Evolutionary conservation across 2,113 vertebrate genomes (phyloP).

Genomic region (Orthonyx spaldingii): DNA sequence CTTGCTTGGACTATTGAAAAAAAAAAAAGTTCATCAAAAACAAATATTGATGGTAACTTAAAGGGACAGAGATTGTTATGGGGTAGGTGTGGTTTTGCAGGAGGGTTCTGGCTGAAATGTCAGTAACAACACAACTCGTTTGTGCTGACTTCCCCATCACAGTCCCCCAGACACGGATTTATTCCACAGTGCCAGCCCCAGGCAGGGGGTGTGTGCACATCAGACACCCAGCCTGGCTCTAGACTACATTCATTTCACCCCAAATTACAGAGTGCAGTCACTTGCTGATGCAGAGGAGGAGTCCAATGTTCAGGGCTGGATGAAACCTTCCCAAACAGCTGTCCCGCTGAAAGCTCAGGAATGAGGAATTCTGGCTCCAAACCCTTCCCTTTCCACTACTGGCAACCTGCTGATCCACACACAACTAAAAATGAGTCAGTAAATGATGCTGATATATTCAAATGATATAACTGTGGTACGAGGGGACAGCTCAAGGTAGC

Average conservation of each 20-base stretch:
- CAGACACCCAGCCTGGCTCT: neutral
- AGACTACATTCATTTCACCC: neutral
- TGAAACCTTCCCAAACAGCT: neutral
- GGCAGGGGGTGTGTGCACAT: neutral
- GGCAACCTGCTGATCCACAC: neutral
- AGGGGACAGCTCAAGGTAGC: neutral
- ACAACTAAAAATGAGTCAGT: neutral
- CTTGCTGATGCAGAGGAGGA: neutral
- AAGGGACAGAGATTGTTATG: neutral
- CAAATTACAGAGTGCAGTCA: neutral
- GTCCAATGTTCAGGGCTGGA: neutral
- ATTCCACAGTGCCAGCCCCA: neutral
- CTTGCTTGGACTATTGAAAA: neutral
- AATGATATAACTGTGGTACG: neutral
- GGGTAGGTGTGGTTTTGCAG: neutral
- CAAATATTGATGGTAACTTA: neutral
- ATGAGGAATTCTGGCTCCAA: neutral
- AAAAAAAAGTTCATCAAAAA: neutral
- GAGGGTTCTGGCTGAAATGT: neutral
- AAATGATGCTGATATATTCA: neutral
- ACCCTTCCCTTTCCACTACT: neutral
- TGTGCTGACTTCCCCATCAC: neutral
- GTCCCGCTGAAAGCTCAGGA: neutral
- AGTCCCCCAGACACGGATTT: neutral
- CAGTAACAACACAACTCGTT: neutral